Conservation (phyloP, 2,888 invertebrate genomes). For the Apomyelois bistriatella region DNA sequence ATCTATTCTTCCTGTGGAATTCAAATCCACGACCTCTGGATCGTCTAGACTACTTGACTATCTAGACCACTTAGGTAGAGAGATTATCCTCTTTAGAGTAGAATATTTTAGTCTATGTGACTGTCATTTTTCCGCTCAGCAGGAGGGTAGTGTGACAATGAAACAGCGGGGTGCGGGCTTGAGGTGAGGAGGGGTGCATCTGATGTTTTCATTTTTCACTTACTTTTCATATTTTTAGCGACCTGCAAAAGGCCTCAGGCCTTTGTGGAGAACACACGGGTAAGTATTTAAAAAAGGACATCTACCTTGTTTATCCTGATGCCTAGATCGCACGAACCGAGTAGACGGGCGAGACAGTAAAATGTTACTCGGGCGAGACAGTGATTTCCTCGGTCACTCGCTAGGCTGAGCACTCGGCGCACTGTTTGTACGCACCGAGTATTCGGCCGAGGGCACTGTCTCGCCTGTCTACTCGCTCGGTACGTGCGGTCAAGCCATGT, state of each 20-base stretch:
- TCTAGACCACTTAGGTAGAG: neutral
- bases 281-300: neutral
- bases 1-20: no score
- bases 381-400: no score
- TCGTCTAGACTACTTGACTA: neutral
- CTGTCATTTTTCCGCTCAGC: conserved; percentile 59
- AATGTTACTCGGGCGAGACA: no score
- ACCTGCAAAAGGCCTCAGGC: conserved; percentile 41
- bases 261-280: conserved; percentile 14
- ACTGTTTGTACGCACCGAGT: no score
- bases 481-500: no score
- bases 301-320: no score
- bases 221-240: conserved; percentile 51
- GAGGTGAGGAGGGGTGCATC: conserved; percentile 37
- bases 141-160: conserved; percentile 65
- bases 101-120: conserved; percentile 36
- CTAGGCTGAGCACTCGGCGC: no score
- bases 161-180: conserved; percentile 30
- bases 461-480: no score
- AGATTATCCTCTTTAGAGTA: neutral
- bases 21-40: no score
- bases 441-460: no score
- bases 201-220: conserved; percentile 74
- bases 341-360: no score
- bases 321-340: no score